Base-by-base conservation (phyloP, 1,140 invertebrate species). In the Centruroides sculpturatus region DNA sequence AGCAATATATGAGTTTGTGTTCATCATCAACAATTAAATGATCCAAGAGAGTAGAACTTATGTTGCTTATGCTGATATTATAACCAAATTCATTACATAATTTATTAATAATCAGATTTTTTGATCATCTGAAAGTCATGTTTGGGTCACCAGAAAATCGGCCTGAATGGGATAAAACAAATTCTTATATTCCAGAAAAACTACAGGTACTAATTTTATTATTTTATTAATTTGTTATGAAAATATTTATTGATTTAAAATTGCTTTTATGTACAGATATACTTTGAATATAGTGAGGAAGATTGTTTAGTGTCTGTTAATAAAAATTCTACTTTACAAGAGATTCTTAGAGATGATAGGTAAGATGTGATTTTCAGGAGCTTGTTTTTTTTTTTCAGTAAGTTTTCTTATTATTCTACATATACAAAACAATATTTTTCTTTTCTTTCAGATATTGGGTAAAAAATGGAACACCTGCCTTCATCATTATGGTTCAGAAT, bases 1-100 rank as follows among this genome's bases (percentile, higher is more conserved):
- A 92, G 72, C 92, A 94, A 71, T 93, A 94, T 0, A 94, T 76
- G 4, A 92, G 73, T 69, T 86, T 84, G 68, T 89, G 84, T 56
- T 82, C 79, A 67, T 85, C 83, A 70, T 92, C 86, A 13, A 91
- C 82, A 60, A 91, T 76, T 71, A 91, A 57, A 59, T 69, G 67
- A 36, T 67, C 62, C 12, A 69, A 59, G 46, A 59, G 59, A 13
- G 58, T 47, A 34, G 49, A 5, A 36, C 1, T 53, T 36, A 53
- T 23, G 7, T 23, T 36, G 3, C 8, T 36, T 5, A 53, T 23
- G 51, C 51, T 53, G 8, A 36, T 7, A 36, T 53, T 53, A 36
- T 34, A 36, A 7, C 51, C 51, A 36, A 53, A 7, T 7, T 34
- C 5, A 36, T 53, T 36, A 53, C 51, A 53, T 23, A 53, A 34